Conservation (phyloP, 2,797 vertebrate genomes). For the Etheostoma perlongum region DNA sequence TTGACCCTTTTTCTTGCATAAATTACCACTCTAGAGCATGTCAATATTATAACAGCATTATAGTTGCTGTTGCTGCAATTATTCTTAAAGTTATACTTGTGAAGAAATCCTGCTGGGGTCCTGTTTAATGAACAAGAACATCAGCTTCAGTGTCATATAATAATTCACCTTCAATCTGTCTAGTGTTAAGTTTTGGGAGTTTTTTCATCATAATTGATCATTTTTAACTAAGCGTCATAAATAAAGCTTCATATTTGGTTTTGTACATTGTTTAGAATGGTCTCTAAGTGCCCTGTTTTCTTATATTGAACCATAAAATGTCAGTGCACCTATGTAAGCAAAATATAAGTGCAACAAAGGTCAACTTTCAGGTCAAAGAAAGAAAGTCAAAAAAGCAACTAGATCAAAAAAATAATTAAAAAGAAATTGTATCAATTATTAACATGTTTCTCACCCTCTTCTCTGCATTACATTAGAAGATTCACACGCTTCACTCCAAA, state of each 20-base stretch:
- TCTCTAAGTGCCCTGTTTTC: neutral
- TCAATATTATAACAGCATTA: neutral
- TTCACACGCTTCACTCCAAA: neutral
- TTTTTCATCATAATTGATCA: neutral
- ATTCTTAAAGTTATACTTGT: neutral
- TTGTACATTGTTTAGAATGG: neutral
- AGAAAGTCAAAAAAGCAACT: neutral
- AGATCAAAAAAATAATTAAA: neutral
- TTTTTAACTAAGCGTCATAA: neutral
- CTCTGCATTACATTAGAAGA: neutral
- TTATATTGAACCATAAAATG: neutral
- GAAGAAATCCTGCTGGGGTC: neutral
- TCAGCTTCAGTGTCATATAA: neutral
- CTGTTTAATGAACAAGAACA: neutral
- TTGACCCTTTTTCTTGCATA: neutral
- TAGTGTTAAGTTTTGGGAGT: neutral
- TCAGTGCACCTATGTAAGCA: neutral
- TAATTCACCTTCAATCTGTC: neutral
- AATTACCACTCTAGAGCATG: neutral
- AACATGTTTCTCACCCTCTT: neutral
- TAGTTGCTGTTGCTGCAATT: neutral
- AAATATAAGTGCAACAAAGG: neutral
- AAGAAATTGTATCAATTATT: too few species aligned
- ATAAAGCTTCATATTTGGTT: neutral
- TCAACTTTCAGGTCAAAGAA: neutral